Percentiles rank a stretch among this genome's conserved stretches.
phyloP scores from a whole-genome alignment of 2,888 invertebrate genomes.

The Perdita meconis region DNA sequence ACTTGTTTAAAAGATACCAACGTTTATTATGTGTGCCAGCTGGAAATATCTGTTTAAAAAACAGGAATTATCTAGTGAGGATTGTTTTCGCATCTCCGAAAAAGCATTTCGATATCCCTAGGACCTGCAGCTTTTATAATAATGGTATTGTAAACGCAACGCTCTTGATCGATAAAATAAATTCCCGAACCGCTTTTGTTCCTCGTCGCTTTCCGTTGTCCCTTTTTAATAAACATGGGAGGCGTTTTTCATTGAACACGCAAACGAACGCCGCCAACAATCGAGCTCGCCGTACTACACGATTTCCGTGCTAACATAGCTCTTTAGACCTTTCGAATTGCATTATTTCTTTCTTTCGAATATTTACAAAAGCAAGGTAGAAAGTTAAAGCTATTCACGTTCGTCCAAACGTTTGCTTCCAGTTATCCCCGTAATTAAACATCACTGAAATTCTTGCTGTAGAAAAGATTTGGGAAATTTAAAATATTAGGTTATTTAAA shows the following conservation, averaged over 20 bases:
- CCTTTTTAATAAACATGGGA: conserved; percentile 34
- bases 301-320: conserved; percentile 16
- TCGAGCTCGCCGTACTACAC: conserved; percentile 1
- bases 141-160: conserved; percentile 17
- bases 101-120: conserved; percentile 19
- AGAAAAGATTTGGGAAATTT: too few species aligned
- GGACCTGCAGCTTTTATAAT: conserved; percentile 22
- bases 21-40: too few species aligned
- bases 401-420: background rate
- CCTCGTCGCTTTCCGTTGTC: conserved; percentile 19
- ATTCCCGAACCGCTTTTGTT: conserved; percentile 23
- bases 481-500: too few species aligned
- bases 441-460: too few species aligned
- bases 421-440: too few species aligned
- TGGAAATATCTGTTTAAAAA: background rate
- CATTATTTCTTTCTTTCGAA: background rate
- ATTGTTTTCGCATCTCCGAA: conserved; percentile 17
- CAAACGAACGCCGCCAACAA: conserved; percentile 22
- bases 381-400: background rate
- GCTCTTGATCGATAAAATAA: conserved; percentile 22
- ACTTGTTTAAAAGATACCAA: too few species aligned
- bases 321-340: conserved; percentile 11
- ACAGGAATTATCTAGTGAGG: conserved; percentile 5
- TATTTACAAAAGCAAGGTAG: conserved; percentile 3
- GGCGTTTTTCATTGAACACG: conserved; percentile 27